These are phyloP conservation scores for Marisa cornuarietis DNA, from an alignment of 1,140 invertebrate genomes.

Conservation along the genomic window DNA sequence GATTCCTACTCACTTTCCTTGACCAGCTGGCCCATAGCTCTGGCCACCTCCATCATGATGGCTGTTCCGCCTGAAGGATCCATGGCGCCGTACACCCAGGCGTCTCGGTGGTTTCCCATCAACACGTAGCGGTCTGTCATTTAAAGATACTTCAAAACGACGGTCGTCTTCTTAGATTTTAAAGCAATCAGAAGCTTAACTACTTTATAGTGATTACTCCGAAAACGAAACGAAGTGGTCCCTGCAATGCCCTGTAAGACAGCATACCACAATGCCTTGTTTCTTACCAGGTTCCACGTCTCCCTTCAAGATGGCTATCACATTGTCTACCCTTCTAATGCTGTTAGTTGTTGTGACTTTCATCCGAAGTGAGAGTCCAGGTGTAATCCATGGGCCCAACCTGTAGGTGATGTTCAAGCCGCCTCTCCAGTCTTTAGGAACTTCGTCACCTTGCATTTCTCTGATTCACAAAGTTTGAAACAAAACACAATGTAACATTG, in stretches of 20 bases:
- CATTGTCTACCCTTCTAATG: slow-evolving; percentile 64
- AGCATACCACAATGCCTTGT: background rate
- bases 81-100: slow-evolving; percentile 71
- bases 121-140: slow-evolving; percentile 70
- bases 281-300: slow-evolving; percentile 57
- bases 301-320: slow-evolving; percentile 56
- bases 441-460: slow-evolving; percentile 49
- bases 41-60: slow-evolving; percentile 69
- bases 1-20: background rate
- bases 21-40: slow-evolving; percentile 26
- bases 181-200: too few relatives aligned
- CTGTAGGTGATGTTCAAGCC: slow-evolving; percentile 67
- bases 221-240: too few relatives aligned
- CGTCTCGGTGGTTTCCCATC: slow-evolving; percentile 74
- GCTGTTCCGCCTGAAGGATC: slow-evolving; percentile 71
- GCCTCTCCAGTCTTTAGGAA: slow-evolving; percentile 64
- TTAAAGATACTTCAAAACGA: too few relatives aligned
- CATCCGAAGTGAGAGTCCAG: slow-evolving; percentile 32
- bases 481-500: background rate
- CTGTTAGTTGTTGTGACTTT: slow-evolving; percentile 47
- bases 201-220: too few relatives aligned
- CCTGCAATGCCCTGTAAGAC: too few relatives aligned
- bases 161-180: too few relatives aligned
- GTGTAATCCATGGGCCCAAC: slow-evolving; percentile 51
- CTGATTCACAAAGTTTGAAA: slow-evolving; percentile 27